Evolutionary conservation across 2,797 vertebrate genomes (phyloP).

Genomic region (Enteromius mattozi): DNA sequence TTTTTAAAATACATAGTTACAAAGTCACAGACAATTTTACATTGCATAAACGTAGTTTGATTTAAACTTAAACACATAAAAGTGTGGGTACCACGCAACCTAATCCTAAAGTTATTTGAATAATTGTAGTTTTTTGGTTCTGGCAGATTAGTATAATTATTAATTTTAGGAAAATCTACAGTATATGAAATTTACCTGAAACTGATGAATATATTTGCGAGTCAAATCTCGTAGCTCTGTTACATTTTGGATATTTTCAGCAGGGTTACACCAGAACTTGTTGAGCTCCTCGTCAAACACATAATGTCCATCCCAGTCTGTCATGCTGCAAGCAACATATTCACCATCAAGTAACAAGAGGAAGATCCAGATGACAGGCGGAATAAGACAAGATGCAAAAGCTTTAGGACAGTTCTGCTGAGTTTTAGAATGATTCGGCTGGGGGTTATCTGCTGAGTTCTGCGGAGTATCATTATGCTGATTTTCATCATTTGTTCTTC

Average conservation of each 20-base stretch:
- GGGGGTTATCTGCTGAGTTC: too few relatives aligned
- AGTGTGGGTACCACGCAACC: too few relatives aligned
- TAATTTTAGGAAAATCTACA: too few relatives aligned
- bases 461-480: too few relatives aligned
- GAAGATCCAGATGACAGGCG: background rate
- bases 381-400: background rate
- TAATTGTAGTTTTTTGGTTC: too few relatives aligned
- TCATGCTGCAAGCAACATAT: slow-evolving; percentile 4
- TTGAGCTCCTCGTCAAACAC: background rate
- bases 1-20: too few relatives aligned
- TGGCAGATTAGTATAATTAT: too few relatives aligned
- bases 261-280: background rate
- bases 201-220: background rate
- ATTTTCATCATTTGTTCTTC: background rate
- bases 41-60: too few relatives aligned
- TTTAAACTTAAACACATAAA: too few relatives aligned
- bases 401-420: background rate
- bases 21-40: too few relatives aligned
- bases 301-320: slow-evolving; percentile 21
- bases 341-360: background rate
- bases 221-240: too few relatives aligned
- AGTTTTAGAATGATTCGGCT: background rate
- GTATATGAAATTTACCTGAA: background rate
- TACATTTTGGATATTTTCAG: background rate
- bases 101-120: too few relatives aligned